Evolutionary conservation across 2,797 vertebrate species (phyloP).

Genomic region (Odontamblyopus lacepedii): DNA sequence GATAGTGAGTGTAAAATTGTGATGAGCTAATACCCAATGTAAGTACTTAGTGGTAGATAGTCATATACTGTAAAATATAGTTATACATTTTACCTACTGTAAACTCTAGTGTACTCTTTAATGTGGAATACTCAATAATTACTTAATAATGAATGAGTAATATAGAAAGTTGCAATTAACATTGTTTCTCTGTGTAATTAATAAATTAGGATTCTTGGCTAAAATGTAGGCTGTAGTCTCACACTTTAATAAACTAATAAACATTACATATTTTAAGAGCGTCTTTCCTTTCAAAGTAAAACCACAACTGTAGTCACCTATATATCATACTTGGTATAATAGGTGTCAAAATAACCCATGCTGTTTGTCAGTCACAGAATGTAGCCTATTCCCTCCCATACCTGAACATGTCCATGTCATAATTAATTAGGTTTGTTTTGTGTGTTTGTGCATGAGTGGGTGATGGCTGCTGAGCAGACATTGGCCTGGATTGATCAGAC

Average conservation of each 20-base stretch:
- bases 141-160: background rate
- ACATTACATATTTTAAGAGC: background rate
- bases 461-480: constrained; percentile 76
- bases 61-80: background rate
- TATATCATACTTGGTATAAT: background rate
- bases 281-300: constrained; percentile 1
- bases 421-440: constrained; percentile 55
- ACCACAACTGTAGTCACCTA: background rate
- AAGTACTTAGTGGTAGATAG: background rate
- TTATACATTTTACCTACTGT: background rate
- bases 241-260: background rate
- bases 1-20: background rate
- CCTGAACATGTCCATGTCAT: constrained; percentile 44
- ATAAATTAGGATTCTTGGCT: background rate
- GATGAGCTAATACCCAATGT: background rate
- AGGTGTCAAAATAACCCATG: no score
- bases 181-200: background rate
- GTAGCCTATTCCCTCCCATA: background rate
- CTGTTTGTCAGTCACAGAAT: background rate
- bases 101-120: background rate
- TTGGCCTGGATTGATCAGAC: constrained; percentile 72
- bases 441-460: constrained; percentile 34
- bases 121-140: background rate
- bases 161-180: background rate
- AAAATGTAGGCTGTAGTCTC: background rate